Base-by-base conservation (phyloP, 2,113 vertebrate species). In the Cacatua alba region DNA sequence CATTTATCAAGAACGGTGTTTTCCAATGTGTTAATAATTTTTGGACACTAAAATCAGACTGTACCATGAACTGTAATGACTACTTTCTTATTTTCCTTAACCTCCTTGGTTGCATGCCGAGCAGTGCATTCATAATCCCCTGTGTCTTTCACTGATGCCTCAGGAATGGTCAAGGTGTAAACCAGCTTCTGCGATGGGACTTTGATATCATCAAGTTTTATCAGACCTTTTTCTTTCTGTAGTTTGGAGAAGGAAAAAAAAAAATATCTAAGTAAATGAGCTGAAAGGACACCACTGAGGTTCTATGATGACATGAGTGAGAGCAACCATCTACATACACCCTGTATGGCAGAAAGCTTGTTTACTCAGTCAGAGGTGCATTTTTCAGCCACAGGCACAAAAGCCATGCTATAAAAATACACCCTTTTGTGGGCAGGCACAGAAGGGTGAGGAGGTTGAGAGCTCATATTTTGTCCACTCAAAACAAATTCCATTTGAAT, bases 41-140 rank as follows among this genome's bases (percentile, higher is more conserved):
- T 92, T 77, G 83, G 44, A 88, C 83, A 93, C 59, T 82, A 82
- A 91, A 96, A 85, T 89, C 29, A 84, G 65, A 94, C 80, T 65
- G 37, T 98, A 99, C 99, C 99, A 64, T 99, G 98, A 78, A 99
- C 99, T 52, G 97, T 98, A 82, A 99, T 98, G 83, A 93, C 97
- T 63, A 99, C 97, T 84, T 98, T 98, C 97, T 98, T 99, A 41
- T 98, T 98, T 94, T 99, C 98, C 85, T 97, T 98, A 76, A 98
- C 98, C 29, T 98, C 98, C 91, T 95, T 98, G 37, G 98, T 98
- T 64, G 99, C 98, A 77, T 99, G 99, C 8, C 97, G 98, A 92
- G 99, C 99, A 60, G 98, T 98, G 86, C 99, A 99, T 35, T 99
- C 98, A 28, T 99, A 99, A 88, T 99, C 98, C 53, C 99, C 99